Base-by-base conservation (phyloP, 2,113 vertebrate species). In the Larimichthys crocea region DNA sequence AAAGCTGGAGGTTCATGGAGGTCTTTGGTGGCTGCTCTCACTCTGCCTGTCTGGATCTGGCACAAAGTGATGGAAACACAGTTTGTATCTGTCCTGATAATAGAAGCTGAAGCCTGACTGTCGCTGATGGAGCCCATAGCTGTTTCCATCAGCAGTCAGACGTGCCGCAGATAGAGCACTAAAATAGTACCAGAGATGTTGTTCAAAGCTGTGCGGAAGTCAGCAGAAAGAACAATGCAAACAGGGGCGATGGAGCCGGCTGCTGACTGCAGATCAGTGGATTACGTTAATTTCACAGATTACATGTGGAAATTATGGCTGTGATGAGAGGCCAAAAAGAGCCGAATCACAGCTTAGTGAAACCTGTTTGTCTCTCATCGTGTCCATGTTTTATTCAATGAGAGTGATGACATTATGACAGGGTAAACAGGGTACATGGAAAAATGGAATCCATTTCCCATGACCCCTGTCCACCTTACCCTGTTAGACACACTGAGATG, bases 371-470 rank as follows among this genome's bases (percentile, higher is more conserved):
- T 73, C 56, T n/a, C 64, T 59, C 68, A 3, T 3, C 3, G 19
- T 14, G 49, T 26, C 22, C 17, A 77, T 87, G 83, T 84, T 68
- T 89, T 87, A 91, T 87, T 89, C 81, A 87, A 17, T 24, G 70
- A 67, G 5, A 48, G 17, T 22, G 53, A 57, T 31, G 63, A 85
- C 80, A 83, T 48, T 67, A 60, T 53, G 71, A 76, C n/a, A n/a
- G n/a, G n/a, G n/a, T 20, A 66, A 69, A 76, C 56, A 59, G 40
- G n/a, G 9, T 80, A 74, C 24, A 31, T 35, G 44, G 44, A 56
- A 52, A 92, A 87, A 92, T 90, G 81, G 88, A 81, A 78, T 83
- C 89, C 89, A 90, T 89, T 90, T 91, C 76, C 79, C 72, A 74
- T 91, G 80, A 92, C 91, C 93, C 82, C 26, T 55, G 57, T 83